A percentile compares a stretch with the other conserved stretches of the same genome.
phyloP scores from a whole-genome alignment of 2,888 invertebrate species.

The Furcula furcula region DNA sequence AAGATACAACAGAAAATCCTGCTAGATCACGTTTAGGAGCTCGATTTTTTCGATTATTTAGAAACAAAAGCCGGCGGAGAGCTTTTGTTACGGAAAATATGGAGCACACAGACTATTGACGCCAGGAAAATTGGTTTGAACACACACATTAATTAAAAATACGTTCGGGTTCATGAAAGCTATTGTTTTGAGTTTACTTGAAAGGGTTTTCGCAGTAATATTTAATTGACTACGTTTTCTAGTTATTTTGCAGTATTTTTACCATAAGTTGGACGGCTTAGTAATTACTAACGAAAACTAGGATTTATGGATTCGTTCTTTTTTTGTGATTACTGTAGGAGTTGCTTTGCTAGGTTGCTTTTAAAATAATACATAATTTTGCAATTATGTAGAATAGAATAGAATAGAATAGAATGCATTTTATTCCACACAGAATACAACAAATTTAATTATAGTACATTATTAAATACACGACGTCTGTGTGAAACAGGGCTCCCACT shows the following conservation, averaged over 20 bases:
- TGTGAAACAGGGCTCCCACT: too few relatives aligned
- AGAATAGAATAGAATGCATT: too few relatives aligned
- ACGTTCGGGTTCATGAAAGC: slow-evolving; percentile 15
- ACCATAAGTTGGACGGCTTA: too few relatives aligned
- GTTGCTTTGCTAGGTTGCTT: too few relatives aligned
- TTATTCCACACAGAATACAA: too few relatives aligned
- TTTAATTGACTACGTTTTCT: slow-evolving; percentile 10
- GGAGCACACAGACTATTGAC: slow-evolving; percentile 20
- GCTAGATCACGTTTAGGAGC: slow-evolving; percentile 61
- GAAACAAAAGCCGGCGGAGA: slow-evolving; percentile 26
- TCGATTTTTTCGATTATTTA: slow-evolving; percentile 55
- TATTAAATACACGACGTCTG: too few relatives aligned
- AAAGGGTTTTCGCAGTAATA: slow-evolving; percentile 13
- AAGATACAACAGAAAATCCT: slow-evolving; percentile 68
- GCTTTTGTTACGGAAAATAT: slow-evolving; percentile 31
- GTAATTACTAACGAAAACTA: too few relatives aligned
- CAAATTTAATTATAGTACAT: too few relatives aligned
- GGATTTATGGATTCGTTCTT: too few relatives aligned
- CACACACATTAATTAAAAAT: slow-evolving; percentile 27
- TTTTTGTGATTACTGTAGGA: too few relatives aligned
- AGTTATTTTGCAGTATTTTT: slow-evolving; percentile 1
- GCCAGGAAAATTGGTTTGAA: slow-evolving; percentile 16
- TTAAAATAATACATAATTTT: too few relatives aligned
- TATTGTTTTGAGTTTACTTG: slow-evolving; percentile 18
- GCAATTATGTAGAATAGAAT: too few relatives aligned